phyloP scores from a whole-genome alignment of 2,888 invertebrate genomes.

The Nasonia oneida region DNA sequence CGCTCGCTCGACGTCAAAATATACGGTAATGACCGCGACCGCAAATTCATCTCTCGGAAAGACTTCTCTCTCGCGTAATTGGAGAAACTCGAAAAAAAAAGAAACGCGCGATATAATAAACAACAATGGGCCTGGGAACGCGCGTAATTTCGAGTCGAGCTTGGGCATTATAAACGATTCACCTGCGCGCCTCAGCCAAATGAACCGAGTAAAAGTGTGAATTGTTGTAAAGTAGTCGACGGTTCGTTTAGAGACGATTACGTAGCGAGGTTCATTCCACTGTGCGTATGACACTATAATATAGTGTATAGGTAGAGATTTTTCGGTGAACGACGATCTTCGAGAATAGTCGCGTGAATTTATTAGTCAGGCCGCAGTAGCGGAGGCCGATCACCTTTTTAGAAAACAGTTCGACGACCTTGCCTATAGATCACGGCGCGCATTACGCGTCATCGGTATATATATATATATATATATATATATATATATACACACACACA shows the following conservation, averaged over 20 bases:
- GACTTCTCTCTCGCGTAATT: slow-evolving; percentile 28
- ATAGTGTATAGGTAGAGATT: too few species aligned
- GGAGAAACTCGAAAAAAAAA: slow-evolving; percentile 45
- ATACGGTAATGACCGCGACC: slow-evolving; percentile 25
- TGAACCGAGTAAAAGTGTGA: slow-evolving; percentile 20
- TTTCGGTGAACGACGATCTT: background rate
- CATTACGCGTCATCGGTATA: slow-evolving; percentile 1
- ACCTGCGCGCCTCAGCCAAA: background rate
- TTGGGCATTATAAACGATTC: background rate
- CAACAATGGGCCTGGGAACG: slow-evolving; percentile 5
- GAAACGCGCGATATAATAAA: slow-evolving; percentile 13
- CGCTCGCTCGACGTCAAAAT: slow-evolving; percentile 8
- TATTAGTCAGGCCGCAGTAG: background rate
- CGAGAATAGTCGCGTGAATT: background rate
- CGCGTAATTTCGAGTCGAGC: slow-evolving; percentile 12
- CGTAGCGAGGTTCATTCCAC: background rate
- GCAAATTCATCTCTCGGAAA: slow-evolving; percentile 43
- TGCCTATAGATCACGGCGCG: background rate
- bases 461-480: too few species aligned
- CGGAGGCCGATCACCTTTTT: background rate
- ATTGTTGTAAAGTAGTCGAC: background rate
- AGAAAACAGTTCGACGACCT: slow-evolving; percentile 43
- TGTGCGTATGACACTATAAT: background rate
- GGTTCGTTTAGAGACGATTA: background rate
- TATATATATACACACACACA: background rate